phyloP scores from a whole-genome alignment of 2,797 vertebrate species.

The Tapera naevia region DNA sequence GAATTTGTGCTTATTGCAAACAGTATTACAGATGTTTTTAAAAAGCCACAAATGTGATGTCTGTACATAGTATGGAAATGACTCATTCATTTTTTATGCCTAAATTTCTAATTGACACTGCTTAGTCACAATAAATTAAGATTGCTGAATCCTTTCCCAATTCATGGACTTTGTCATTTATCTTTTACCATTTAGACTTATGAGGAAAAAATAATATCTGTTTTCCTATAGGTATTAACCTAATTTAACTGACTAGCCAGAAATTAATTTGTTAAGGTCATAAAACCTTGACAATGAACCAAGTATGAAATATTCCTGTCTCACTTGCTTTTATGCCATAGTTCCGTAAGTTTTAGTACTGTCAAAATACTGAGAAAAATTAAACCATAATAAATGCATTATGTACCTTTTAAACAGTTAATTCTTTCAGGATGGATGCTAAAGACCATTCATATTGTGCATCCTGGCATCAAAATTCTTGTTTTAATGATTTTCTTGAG shows the following conservation, averaged over 20 bases:
- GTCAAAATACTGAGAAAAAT: conserved; percentile 10
- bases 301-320: background rate
- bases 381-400: conserved; percentile 17
- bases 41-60: background rate
- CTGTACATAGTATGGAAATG: background rate
- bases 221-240: background rate
- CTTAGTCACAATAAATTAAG: conserved; percentile 2
- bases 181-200: background rate
- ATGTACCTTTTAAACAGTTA: background rate
- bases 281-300: background rate
- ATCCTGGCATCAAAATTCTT: background rate
- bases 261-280: conserved; percentile 1
- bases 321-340: background rate
- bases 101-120: background rate
- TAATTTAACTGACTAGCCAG: background rate
- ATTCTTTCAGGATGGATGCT: conserved; percentile 5
- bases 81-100: background rate
- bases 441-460: background rate
- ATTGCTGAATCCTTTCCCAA: background rate
- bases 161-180: background rate
- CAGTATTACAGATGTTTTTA: background rate
- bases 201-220: background rate
- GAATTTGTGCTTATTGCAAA: conserved; percentile 40
- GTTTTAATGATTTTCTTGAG: background rate
- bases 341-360: background rate